Base-by-base conservation (phyloP, 2,797 vertebrate genomes). In the Molossus alvarezi region DNA sequence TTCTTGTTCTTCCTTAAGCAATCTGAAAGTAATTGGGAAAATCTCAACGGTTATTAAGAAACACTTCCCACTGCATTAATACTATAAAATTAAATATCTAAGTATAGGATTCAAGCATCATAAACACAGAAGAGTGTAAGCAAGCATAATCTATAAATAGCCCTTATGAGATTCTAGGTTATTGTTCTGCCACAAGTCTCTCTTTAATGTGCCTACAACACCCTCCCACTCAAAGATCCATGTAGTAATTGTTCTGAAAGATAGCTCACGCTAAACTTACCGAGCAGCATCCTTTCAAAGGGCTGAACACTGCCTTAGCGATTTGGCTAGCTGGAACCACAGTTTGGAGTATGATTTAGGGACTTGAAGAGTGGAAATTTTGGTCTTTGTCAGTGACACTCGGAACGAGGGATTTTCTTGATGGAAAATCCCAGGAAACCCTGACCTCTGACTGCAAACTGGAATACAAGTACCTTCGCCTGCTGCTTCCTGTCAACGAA, bases 31-130 rank as follows among this genome's bases (percentile, higher is more conserved):
- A 95, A 93, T 85, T 94, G 69, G 33, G 85, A 92, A 65, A 86
- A 92, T 88, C 84, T 91, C 89, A 91, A 88, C 21, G 84, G 21
- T 95, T 94, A 96, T 94, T 96, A 97, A 97, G 89, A 71, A 62
- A 90, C 6, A 82, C 76, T 95, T 96, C 25, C 53, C 15, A 65
- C 20, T 81, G 71, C 55, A 51, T 94, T 95, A 88, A 69, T 65
- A 91, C 12, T 41, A 92, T 51, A 80, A 92, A 94, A 94, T 92
- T 90, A 95, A 95, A 72, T 77, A 62, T 94, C 48, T 82, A 85
- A 90, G 83, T 65, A 75, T 81, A 89, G n/a, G 73, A 93, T 80
- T 88, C 57, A 79, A 95, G 77, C 37, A 92, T 64, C n/a, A 73
- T 75, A 95, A 94, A 83, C 21, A 73, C 8, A 77, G 48, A 87